Evolutionary conservation across 1,140 invertebrate genomes (phyloP).

Genomic region (Cotesia chilonis): DNA sequence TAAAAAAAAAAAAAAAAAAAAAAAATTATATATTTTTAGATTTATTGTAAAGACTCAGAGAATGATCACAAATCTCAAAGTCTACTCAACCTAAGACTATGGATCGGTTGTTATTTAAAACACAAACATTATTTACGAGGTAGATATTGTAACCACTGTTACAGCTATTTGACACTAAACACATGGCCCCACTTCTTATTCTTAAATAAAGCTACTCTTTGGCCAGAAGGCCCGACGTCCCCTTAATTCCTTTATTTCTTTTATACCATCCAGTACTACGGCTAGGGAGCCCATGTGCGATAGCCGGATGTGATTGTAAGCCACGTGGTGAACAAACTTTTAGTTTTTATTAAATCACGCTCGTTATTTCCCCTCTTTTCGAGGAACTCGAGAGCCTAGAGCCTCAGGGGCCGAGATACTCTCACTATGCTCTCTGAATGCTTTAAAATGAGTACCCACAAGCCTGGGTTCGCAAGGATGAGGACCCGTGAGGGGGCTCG

Average conservation of each 20-base stretch:
- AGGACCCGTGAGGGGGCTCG: no score
- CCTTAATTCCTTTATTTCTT: neutral
- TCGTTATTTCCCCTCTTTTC: no score
- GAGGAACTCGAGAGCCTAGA: no score
- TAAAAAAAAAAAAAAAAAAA: no score
- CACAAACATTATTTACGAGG: no score
- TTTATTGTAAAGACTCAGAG: constrained; percentile 5
- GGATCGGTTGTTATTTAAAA: constrained; percentile 24
- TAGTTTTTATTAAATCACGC: constrained; percentile 9
- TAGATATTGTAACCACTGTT: no score
- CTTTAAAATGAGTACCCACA: no score
- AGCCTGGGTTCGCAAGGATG: neutral
- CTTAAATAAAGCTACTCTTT: constrained; percentile 32
- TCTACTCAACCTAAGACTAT: neutral
- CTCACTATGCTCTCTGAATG: no score
- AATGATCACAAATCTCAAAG: neutral
- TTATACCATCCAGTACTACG: no score
- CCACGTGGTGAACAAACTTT: neutral
- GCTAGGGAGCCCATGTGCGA: no score
- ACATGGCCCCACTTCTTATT: constrained; percentile 41
- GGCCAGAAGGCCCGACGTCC: constrained; percentile 36
- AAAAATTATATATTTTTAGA: neutral
- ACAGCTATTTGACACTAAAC: constrained; percentile 43
- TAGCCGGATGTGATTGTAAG: no score
- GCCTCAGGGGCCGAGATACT: no score